Percentiles rank a stretch among this genome's conserved stretches.
Conservation (phyloP, 2,797 vertebrate species). For the Cryptoblepharus egeriae region DNA sequence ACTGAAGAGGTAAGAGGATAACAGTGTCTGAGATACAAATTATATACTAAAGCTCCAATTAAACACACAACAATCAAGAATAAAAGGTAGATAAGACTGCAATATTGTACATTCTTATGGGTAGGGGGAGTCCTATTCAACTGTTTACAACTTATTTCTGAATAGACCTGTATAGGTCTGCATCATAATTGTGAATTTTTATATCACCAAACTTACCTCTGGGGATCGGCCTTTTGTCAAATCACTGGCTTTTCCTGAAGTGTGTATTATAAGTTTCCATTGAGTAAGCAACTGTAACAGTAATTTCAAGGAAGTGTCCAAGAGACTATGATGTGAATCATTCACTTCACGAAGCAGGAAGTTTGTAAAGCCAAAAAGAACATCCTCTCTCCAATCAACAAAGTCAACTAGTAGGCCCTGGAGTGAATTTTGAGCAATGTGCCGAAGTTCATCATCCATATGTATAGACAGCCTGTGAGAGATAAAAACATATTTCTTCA, state of each 20-base stretch:
- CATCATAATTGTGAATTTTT: slow-evolving; percentile 15
- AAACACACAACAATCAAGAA: slow-evolving; percentile 1
- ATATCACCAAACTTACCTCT: slow-evolving; percentile 72
- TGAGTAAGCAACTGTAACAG: slow-evolving; percentile 96
- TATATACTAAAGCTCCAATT: slow-evolving; percentile 48
- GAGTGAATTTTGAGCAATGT: slow-evolving; percentile 97
- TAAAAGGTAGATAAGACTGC: too few species aligned
- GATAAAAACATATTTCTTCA: slow-evolving; percentile 9
- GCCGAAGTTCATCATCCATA: slow-evolving; percentile 97
- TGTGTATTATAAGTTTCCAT: slow-evolving; percentile 93
- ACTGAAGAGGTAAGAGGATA: slow-evolving; percentile 28
- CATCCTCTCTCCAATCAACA: slow-evolving; percentile 97
- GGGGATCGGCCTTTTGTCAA: slow-evolving; percentile 75
- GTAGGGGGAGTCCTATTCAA: too few species aligned
- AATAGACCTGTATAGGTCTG: too few species aligned
- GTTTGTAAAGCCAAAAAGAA: slow-evolving; percentile 96
- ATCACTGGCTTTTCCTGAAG: slow-evolving; percentile 78
- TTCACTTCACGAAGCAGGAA: slow-evolving; percentile 96
- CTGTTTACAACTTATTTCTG: too few species aligned
- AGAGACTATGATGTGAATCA: slow-evolving; percentile 93
- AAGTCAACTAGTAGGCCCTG: slow-evolving; percentile 97
- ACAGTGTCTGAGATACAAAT: slow-evolving; percentile 36
- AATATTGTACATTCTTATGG: too few species aligned
- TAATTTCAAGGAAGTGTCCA: slow-evolving; percentile 95
- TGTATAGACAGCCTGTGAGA: slow-evolving; percentile 91